phyloP scores from a whole-genome alignment of 2,113 vertebrate species.

The Saccopteryx bilineata region DNA sequence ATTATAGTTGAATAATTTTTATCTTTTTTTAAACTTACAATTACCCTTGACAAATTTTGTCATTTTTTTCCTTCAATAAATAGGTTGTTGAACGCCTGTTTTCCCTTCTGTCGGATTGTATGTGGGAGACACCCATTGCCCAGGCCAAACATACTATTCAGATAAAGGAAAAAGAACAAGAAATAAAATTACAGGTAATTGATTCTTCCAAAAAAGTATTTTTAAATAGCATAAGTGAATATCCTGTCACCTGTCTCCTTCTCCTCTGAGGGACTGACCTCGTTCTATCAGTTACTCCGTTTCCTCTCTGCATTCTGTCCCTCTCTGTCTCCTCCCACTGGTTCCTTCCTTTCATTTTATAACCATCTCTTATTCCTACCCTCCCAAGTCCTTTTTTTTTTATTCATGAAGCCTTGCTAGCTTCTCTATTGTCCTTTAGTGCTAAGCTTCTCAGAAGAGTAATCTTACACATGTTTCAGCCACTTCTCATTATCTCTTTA shows the following conservation, averaged over 20 bases:
- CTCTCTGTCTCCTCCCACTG: not conserved
- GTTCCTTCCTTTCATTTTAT: not conserved
- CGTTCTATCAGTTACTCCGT: not conserved
- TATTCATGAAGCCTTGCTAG: not conserved
- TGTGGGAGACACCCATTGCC: conserved; percentile 98
- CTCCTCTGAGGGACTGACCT: not conserved
- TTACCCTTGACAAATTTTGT: conserved; percentile 46
- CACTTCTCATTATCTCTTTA: conserved; percentile 46
- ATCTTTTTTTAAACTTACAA: conserved; percentile 70
- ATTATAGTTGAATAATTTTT: conserved; percentile 49
- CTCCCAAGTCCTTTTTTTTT: conserved; percentile 12
- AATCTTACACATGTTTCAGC: not conserved
- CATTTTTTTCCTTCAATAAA: conserved; percentile 53
- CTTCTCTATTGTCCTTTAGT: not conserved
- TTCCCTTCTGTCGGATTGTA: conserved; percentile 96
- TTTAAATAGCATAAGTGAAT: not conserved
- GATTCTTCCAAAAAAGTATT: conserved; percentile 32
- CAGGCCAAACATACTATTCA: conserved; percentile 95
- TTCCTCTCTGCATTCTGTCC: not conserved
- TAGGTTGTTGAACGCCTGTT: conserved; percentile 97
- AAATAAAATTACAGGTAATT: conserved; percentile 95
- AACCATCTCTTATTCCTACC: not conserved
- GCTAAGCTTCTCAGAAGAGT: conserved; percentile 34
- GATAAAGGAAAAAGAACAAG: conserved; percentile 95
- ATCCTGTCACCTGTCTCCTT: not conserved